Evolutionary conservation across 2,888 invertebrate genomes (phyloP).

Genomic region (Periphyllus acericola): DNA sequence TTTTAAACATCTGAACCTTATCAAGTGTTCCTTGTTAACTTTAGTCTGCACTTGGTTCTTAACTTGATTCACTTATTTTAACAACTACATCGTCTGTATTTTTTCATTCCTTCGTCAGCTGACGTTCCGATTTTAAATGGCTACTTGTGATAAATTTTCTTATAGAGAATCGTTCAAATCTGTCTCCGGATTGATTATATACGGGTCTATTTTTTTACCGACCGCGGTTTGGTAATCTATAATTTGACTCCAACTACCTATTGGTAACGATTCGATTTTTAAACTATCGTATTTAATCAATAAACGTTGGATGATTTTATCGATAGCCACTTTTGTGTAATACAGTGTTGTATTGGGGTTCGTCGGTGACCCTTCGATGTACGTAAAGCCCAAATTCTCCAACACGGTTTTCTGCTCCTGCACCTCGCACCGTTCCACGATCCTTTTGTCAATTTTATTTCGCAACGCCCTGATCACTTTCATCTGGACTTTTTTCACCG

Average conservation of each 20-base stretch:
- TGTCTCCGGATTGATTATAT: background rate
- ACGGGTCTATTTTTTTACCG: background rate
- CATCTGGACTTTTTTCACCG: background rate
- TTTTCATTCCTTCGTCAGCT: background rate
- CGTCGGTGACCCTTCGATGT: fast-evolving
- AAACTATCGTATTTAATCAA: background rate
- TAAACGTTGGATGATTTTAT: background rate
- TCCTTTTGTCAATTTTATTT: background rate
- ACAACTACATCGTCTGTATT: background rate
- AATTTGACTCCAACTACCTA: background rate
- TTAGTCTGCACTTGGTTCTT: background rate
- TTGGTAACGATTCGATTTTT: background rate
- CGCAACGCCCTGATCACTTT: background rate
- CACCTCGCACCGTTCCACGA: background rate
- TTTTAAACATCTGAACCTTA: too few relatives aligned
- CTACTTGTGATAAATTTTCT: background rate
- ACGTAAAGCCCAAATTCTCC: background rate
- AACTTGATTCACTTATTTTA: background rate
- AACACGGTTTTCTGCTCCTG: background rate
- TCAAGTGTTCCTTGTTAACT: background rate
- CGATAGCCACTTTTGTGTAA: background rate
- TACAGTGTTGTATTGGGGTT: background rate
- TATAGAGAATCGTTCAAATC: background rate
- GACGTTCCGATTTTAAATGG: background rate
- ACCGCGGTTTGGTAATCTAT: background rate